Evolutionary conservation across 2,797 vertebrate genomes (phyloP).

Genomic region (Cheirogaleus major): DNA sequence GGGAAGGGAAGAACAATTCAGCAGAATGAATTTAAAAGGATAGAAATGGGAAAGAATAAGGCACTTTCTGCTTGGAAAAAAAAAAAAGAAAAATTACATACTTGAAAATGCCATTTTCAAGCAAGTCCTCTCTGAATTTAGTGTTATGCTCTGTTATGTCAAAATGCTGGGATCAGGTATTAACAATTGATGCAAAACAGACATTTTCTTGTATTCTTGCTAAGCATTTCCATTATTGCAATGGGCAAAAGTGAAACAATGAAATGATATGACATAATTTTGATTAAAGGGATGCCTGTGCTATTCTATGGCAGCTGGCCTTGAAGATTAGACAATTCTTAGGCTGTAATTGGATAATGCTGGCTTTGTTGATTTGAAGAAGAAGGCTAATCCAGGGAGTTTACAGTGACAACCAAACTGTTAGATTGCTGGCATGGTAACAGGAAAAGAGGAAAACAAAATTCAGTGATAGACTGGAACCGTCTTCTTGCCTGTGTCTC

Average conservation of each 20-base stretch:
- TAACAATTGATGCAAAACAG: slow-evolving; percentile 40
- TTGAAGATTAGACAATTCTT: slow-evolving; percentile 57
- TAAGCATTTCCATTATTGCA: slow-evolving; percentile 20
- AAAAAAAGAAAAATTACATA: not conserved
- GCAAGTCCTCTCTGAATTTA: slow-evolving; percentile 14
- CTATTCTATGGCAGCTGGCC: slow-evolving; percentile 36
- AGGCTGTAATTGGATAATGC: slow-evolving; percentile 60
- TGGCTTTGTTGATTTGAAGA: slow-evolving; percentile 52
- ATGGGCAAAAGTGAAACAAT: slow-evolving; percentile 40
- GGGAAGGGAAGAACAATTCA: not conserved
- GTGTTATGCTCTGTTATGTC: not conserved
- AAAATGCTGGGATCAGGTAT: slow-evolving; percentile 21
- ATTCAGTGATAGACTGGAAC: not conserved
- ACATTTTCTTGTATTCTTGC: not conserved
- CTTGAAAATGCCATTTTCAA: slow-evolving; percentile 30
- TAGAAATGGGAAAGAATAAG: not conserved
- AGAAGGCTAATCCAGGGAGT: slow-evolving; percentile 58
- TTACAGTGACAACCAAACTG: slow-evolving; percentile 49
- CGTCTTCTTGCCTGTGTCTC: not conserved
- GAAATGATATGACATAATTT: slow-evolving; percentile 17
- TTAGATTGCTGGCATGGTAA: slow-evolving; percentile 52
- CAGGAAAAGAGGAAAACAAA: slow-evolving; percentile 58
- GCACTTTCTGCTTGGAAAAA: not conserved
- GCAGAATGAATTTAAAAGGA: not conserved
- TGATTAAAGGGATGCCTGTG: slow-evolving; percentile 42